Base-by-base conservation (phyloP, 2,113 vertebrate genomes). In the Acanthisitta chloris region DNA sequence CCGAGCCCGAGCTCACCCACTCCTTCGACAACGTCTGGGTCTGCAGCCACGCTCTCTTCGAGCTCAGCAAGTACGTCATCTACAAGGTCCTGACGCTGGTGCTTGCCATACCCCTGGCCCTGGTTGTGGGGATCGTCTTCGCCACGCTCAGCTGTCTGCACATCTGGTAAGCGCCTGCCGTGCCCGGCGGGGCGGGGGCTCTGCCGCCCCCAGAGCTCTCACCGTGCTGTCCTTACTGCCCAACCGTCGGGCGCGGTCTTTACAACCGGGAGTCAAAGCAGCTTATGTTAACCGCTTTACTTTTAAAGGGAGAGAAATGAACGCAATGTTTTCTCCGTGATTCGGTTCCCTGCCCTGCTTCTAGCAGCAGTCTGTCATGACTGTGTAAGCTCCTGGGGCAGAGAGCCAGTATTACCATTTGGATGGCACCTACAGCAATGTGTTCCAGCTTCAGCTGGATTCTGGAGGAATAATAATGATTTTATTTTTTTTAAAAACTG, bases 1-100 rank as follows among this genome's bases (percentile, higher is more conserved):
- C 98, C 3, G 99, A 99, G 95, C 99, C 99, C 0, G 72, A 81
- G 46, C 98, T 98, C 2, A 92, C 98, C 1, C 99, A 99, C 97
- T 99, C 99, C 92, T 99, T 99, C 62, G 99, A 99, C 97, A 98
- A 90, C 54, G 98, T 99, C 14, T 99, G 99, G 99, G 98, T 99
- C 57, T 98, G 99, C 96, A 99, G 99, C 97, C 98, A 99, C 57
- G 99, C 99, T 28, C 97, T 98, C 40, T 99, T 99, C 17, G 99
- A 99, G 96, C 88, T 99, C 97, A 97, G 99, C 86, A 99, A 98
- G 80, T 99, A 98, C 71, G 29, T 98, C 85, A 84, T 99, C 31
- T 99, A 99, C 98, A 99, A 98, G 76, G 67, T 99, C 38, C 98
- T 99, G 95, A 99, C 98, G 1, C 96, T 98, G 20, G 86, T 99